These are phyloP conservation scores for Macaca mulatta DNA, from an alignment of 2,113 vertebrate species.

Conservation along the genomic window DNA sequence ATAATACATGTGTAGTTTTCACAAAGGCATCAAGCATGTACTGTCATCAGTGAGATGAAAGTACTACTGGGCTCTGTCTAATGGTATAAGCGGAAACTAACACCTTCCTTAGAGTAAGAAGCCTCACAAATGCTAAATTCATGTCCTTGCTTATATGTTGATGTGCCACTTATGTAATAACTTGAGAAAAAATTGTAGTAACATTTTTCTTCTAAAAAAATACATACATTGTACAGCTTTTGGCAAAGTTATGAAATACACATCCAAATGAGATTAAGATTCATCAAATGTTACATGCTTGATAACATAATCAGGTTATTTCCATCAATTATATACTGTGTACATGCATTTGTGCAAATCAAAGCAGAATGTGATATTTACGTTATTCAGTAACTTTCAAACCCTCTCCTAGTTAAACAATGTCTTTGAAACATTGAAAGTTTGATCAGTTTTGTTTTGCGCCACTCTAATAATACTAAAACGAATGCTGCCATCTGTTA, in stretches of 20 bases:
- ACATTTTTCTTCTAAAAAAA: not conserved
- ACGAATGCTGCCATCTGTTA: slow-evolving; percentile 46
- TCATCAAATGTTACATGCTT: not conserved
- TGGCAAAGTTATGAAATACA: not conserved
- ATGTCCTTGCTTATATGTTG: not conserved
- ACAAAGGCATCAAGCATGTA: not conserved
- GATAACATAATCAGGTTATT: not conserved
- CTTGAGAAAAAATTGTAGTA: not conserved
- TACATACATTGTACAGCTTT: not conserved
- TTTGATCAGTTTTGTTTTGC: slow-evolving; percentile 45
- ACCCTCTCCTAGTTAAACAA: not conserved
- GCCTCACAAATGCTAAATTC: not conserved
- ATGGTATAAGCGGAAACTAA: not conserved
- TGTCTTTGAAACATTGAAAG: not conserved
- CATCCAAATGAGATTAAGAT: slow-evolving; percentile 20
- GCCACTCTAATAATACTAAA: not conserved
- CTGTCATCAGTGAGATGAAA: not conserved
- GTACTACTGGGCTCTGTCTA: not conserved
- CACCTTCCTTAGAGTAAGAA: not conserved
- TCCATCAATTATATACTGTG: not conserved
- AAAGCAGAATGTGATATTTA: slow-evolving; percentile 34
- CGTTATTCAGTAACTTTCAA: slow-evolving; percentile 17
- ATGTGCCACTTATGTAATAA: not conserved
- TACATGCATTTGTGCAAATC: not conserved
- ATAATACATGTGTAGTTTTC: not conserved